These are phyloP conservation scores for Stictonetta naevosa DNA, from an alignment of 2,113 vertebrate species.

Conservation along the genomic window DNA sequence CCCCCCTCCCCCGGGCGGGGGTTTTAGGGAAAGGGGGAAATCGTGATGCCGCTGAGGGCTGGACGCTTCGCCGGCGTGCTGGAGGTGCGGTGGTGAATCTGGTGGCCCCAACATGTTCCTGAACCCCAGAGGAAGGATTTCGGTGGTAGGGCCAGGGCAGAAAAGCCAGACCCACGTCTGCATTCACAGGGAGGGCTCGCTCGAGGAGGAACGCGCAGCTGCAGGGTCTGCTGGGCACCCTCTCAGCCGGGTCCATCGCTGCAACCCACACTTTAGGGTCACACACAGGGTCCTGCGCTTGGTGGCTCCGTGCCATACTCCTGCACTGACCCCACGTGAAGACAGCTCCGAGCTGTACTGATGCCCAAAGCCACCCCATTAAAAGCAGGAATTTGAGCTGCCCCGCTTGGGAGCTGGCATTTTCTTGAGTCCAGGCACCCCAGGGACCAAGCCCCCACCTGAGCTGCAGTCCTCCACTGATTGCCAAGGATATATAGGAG, in stretches of 20 bases:
- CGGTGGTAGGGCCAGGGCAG: no score
- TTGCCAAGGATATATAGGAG: not conserved
- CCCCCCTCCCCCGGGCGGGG: no score
- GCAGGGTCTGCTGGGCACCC: accelerated
- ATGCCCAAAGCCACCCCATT: not conserved
- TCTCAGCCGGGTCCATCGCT: not conserved
- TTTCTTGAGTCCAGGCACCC: not conserved
- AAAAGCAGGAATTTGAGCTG: not conserved
- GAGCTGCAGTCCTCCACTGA: not conserved
- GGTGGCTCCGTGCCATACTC: not conserved
- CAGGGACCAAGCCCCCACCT: not conserved
- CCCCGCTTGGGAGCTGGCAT: not conserved
- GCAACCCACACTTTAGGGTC: not conserved
- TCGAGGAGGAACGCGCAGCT: not conserved
- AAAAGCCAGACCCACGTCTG: not conserved
- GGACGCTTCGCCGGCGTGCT: not conserved
- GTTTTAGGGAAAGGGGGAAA: not conserved
- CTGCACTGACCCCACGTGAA: accelerated
- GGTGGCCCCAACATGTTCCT: not conserved
- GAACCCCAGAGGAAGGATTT: not conserved
- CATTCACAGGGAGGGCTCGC: not conserved
- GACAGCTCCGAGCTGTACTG: accelerated
- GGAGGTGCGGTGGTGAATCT: not conserved
- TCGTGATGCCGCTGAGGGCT: not conserved
- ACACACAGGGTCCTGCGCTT: not conserved